Base-by-base conservation (phyloP, 2,888 invertebrate genomes). In the Alviniconcha strummeri region DNA sequence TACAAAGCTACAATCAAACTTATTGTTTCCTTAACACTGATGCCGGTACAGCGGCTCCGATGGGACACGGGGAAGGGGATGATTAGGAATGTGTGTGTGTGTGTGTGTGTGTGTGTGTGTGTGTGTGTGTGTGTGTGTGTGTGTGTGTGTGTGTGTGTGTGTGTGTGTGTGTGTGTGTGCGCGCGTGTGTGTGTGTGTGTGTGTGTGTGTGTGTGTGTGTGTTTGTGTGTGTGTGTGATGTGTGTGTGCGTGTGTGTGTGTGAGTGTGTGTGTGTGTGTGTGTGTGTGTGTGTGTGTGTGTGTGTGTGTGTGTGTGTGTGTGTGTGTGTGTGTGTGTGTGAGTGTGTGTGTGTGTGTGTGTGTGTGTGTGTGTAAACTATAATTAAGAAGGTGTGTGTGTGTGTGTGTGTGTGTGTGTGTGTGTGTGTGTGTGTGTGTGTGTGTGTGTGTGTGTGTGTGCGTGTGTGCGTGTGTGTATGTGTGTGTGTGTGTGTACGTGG, bases 401-500 rank as follows among this genome's bases (percentile, higher is more conserved):
- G 71, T 71, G 71, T 7, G 71, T 19, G 60, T 60, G 60, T 60
- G 60, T 60, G 60, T n/a, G n/a, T n/a, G n/a, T n/a, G n/a, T n/a
- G n/a, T n/a, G n/a, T n/a, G n/a, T n/a, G n/a, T n/a, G n/a, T n/a
- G n/a, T n/a, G n/a, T n/a, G n/a, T n/a, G n/a, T n/a, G n/a, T n/a
- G n/a, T n/a, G n/a, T n/a, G n/a, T n/a, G n/a, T n/a, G n/a, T n/a
- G n/a, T n/a, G n/a, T n/a, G n/a, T n/a, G n/a, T n/a, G n/a, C n/a
- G n/a, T n/a, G n/a, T n/a, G n/a, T n/a, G n/a, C n/a, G n/a, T n/a
- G n/a, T 71, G 17, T 7, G 71, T 71, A 19, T 71, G 71, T 71
- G 71, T 71, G 71, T 71, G 71, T 71, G 71, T 71, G 71, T 71
- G 71, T 71, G 71, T 71, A 17, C 15, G 71, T 71, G 71, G 7